These are phyloP conservation scores for Spizella passerina DNA, from an alignment of 2,797 vertebrate species.

Conservation along the genomic window DNA sequence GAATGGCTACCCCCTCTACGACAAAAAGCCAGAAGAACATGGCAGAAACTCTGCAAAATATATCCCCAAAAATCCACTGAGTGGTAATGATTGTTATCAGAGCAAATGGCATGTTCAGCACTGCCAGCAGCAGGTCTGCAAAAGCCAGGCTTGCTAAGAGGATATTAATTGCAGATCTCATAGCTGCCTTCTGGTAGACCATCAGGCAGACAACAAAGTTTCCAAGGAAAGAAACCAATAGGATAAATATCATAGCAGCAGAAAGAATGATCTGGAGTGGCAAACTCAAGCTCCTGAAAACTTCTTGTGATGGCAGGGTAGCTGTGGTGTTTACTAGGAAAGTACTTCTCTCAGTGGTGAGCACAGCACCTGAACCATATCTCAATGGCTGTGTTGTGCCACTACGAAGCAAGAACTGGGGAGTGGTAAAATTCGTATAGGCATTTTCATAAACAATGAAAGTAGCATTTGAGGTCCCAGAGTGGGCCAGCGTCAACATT, in stretches of 20 bases:
- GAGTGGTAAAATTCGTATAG: constrained; percentile 79
- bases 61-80: constrained; percentile 90
- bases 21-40: constrained; percentile 98
- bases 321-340: constrained; percentile 67
- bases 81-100: constrained; percentile 90
- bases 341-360: constrained; percentile 67
- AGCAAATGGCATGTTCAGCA: constrained; percentile 95
- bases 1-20: constrained; percentile 92
- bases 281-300: constrained; percentile 79
- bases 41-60: constrained; percentile 91
- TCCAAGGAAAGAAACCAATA: constrained; percentile 90
- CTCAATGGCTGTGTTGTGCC: constrained; percentile 67
- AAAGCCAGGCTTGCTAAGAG: constrained; percentile 95
- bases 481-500: constrained; percentile 74
- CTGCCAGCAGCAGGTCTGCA: constrained; percentile 93
- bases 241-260: constrained; percentile 86
- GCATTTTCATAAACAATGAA: constrained; percentile 80
- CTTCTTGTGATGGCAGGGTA: constrained; percentile 66
- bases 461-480: constrained; percentile 77
- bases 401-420: constrained; percentile 69
- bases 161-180: constrained; percentile 98
- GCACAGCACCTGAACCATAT: constrained; percentile 65
- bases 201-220: constrained; percentile 97
- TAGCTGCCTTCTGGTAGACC: constrained; percentile 97
- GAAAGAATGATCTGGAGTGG: constrained; percentile 93